Evolutionary conservation across 2,113 vertebrate species (phyloP), one percentile per base, ranked within the genome.

Genomic region (Caranx ignobilis): DNA sequence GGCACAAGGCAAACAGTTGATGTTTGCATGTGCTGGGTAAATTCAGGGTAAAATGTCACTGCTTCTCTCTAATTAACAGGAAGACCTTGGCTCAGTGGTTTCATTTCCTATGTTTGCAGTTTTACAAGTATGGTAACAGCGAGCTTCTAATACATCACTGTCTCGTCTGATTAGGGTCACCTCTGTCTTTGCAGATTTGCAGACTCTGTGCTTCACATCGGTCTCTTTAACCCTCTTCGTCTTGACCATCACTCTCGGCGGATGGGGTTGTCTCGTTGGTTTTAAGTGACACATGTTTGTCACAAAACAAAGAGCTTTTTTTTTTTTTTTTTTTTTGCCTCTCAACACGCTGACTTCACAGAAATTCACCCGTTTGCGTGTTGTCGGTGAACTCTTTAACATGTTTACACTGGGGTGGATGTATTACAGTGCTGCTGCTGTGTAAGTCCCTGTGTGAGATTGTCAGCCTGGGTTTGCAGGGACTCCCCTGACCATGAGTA

Each of bases 91-190:
- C 41, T 75, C n/a, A 4, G 41, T 64, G 48, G 35, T 85, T 87
- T 81, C 62, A 60, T 77, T 71, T 86, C 74, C 77, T 66, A 3
- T 54, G 52, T 71, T 57, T 79, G 71, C 77, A 54, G 66, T 80
- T 85, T 79, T 69, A 81, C 32, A 34, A 55, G 62, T 65, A 35
- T 5, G 45, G 78, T 68, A 77, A 52, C 64, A 19, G 26, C 65
- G 57, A 71, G 66, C 66, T 81, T 37, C 11, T 60, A 63, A 69
- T 73, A 64, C n/a, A 60, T 74, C 64, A 50, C 31, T 37, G 60
- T 35, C 61, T 71, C 9, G 0, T 77, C 55, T 70, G 21, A 66
- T 77, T 71, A 72, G 34, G 39, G 64, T 66, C 62, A 54, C 59
- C 39, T 39, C 45, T 39, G n/a, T 62, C 54, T 64, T 68, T 10